These are phyloP conservation scores for Lanistes nyassanus DNA, from an alignment of 1,140 invertebrate genomes.

Conservation along the genomic window DNA sequence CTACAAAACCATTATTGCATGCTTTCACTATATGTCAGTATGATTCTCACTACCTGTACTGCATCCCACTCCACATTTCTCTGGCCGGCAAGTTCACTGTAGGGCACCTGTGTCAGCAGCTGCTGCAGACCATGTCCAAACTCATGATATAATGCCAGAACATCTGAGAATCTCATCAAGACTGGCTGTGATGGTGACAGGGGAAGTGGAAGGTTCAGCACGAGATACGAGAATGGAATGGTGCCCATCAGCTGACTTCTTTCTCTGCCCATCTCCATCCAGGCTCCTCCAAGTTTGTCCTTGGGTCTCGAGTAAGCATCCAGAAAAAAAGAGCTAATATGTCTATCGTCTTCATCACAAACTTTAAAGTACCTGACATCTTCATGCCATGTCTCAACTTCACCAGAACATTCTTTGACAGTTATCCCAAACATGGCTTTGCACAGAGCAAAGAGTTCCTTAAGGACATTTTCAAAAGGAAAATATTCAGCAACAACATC, in stretches of 20 bases:
- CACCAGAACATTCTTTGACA: constrained; percentile 69
- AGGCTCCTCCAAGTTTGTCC: constrained; percentile 73
- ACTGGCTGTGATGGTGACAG: constrained; percentile 72
- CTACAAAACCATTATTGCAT: no score
- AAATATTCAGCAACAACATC: constrained; percentile 83
- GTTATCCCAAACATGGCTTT: constrained; percentile 84
- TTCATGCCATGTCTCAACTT: constrained; percentile 81
- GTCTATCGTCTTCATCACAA: constrained; percentile 74
- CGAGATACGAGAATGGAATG: constrained; percentile 80
- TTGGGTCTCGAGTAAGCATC: constrained; percentile 55
- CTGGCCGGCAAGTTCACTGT: constrained; percentile 84
- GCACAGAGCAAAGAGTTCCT: constrained; percentile 79
- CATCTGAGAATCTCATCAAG: constrained; percentile 80
- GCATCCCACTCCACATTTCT: constrained; percentile 93
- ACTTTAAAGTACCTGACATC: constrained; percentile 88
- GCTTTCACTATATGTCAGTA: no score
- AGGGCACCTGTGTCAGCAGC: constrained; percentile 81
- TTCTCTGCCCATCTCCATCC: constrained; percentile 66
- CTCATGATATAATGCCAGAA: constrained; percentile 81
- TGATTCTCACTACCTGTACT: constrained; percentile 69
- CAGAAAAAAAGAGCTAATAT: constrained; percentile 51
- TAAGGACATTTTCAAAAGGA: constrained; percentile 80
- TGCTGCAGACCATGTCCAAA: constrained; percentile 88
- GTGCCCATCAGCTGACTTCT: constrained; percentile 73
- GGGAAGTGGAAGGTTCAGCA: constrained; percentile 82